Evolutionary conservation across 2,888 invertebrate species (phyloP), one percentile per base, ranked within the genome.

Genomic region (Pyrrhia umbra): DNA sequence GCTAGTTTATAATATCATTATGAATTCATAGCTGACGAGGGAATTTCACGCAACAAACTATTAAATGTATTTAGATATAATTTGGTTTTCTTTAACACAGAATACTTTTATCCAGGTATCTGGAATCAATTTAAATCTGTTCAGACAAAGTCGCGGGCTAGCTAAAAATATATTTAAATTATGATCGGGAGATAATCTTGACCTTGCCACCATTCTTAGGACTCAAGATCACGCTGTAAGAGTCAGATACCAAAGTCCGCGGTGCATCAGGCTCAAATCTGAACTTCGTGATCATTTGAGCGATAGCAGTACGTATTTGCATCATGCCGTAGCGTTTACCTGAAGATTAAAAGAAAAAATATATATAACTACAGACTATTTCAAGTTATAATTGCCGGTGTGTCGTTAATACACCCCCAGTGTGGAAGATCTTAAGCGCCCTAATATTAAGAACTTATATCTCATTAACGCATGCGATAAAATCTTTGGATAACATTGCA

Each of bases 241-340:
- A 87, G 58, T 92, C 90, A 0, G 74, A 68, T 47, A 74, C 68
- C 1, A 88, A 60, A 1, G 68, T 16, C 51, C 88, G 85, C 0
- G 86, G 84, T 25, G 81, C 82, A 3, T 76, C 85, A 2, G 84
- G 80, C 45, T 80, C 80, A 23, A 92, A 66, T 68, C 73, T 84
- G 74, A 84, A 92, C 18, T 85, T 86, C 49, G 75, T 67, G 3
- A 92, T 66, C 45, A 92, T 70, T 50, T 92, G 91, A 1, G 91
- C 88, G 9, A 92, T 51, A 0, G 91, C 91, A 1, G 91, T 84
- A 23, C 92, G 88, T 30, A 92, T 75, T 81, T 92, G 92, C 87
- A 92, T 86, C 83, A 90, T 73, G 1, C 92, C 92, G 73, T 92
- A 92, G 34, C 92, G 88, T 84, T 90, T 92, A 40, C 92, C 92